Percentiles rank a stretch among this genome's conserved stretches.
These are phyloP conservation scores for Asteroscopus sphinx DNA, from an alignment of 2,888 invertebrate species.

Conservation along the genomic window DNA sequence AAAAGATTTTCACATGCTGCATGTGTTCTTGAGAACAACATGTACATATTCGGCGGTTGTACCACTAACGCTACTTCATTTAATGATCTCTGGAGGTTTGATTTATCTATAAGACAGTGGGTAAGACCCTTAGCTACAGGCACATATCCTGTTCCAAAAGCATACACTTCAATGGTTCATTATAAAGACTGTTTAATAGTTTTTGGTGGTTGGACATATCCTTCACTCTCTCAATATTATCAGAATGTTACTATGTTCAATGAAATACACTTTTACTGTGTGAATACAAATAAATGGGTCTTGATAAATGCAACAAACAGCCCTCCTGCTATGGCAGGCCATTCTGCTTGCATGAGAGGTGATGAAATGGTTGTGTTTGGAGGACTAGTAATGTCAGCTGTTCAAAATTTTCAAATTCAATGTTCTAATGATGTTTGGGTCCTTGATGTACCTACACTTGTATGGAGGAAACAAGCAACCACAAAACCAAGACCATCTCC, in stretches of 20 bases:
- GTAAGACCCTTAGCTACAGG: slow-evolving; percentile 94
- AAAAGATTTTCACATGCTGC: slow-evolving; percentile 98
- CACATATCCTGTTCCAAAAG: slow-evolving; percentile 98
- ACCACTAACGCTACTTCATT: slow-evolving; percentile 98
- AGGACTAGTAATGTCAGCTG: slow-evolving; percentile 90
- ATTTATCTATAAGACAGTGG: slow-evolving; percentile 96
- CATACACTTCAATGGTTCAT: slow-evolving; percentile 97
- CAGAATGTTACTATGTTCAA: slow-evolving; percentile 97
- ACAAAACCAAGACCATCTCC: slow-evolving; percentile 93
- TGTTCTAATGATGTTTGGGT: slow-evolving; percentile 97
- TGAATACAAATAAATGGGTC: slow-evolving; percentile 94
- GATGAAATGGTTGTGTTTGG: slow-evolving; percentile 96
- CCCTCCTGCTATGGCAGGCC: slow-evolving; percentile 96
- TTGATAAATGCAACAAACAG: slow-evolving; percentile 91
- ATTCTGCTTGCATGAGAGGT: slow-evolving; percentile 96
- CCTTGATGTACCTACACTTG: slow-evolving; percentile 93
- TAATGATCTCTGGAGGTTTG: slow-evolving; percentile 98
- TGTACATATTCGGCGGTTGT: slow-evolving; percentile 99
- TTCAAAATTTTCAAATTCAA: slow-evolving; percentile 83
- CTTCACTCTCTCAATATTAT: slow-evolving; percentile 95
- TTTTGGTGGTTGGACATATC: slow-evolving; percentile 99
- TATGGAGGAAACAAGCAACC: slow-evolving; percentile 94
- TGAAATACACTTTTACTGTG: slow-evolving; percentile 97
- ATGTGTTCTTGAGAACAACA: slow-evolving; percentile 94
- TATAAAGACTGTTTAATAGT: slow-evolving; percentile 95